Conservation (phyloP, 1,140 invertebrate genomes). For the Antheraea mylitta region DNA sequence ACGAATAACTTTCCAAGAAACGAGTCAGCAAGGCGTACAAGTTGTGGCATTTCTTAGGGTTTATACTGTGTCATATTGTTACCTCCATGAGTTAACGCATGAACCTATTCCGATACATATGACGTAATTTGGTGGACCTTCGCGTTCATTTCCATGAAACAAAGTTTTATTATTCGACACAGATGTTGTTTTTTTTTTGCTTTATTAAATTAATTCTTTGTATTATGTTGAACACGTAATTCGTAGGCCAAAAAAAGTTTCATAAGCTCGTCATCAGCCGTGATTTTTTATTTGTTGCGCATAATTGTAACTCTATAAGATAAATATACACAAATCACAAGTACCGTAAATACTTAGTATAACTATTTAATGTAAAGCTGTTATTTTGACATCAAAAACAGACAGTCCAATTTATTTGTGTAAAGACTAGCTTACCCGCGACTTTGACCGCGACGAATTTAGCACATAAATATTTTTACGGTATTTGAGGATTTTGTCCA, state of each 20-base stretch:
- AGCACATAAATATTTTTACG: too few species aligned
- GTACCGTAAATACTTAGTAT: too few species aligned
- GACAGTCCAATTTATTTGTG: too few species aligned
- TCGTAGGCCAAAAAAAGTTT: neutral
- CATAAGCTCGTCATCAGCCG: too few species aligned
- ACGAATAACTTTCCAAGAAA: neutral
- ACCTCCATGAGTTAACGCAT: neutral
- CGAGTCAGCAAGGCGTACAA: neutral
- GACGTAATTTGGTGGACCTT: neutral
- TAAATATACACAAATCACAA: too few species aligned
- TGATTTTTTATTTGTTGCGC: too few species aligned
- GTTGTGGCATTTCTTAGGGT: neutral
- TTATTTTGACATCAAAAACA: too few species aligned
- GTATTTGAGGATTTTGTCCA: too few species aligned
- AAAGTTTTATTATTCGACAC: conserved; percentile 1
- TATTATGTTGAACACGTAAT: neutral
- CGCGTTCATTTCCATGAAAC: neutral
- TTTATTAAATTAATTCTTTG: neutral
- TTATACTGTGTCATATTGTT: neutral
- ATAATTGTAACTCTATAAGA: too few species aligned
- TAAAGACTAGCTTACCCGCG: too few species aligned
- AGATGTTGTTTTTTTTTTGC: neutral
- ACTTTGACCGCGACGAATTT: too few species aligned
- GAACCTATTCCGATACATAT: neutral
- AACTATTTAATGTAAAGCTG: too few species aligned